Base-by-base conservation (phyloP, 2,797 vertebrate genomes). In the Neosalanx taihuensis region DNA sequence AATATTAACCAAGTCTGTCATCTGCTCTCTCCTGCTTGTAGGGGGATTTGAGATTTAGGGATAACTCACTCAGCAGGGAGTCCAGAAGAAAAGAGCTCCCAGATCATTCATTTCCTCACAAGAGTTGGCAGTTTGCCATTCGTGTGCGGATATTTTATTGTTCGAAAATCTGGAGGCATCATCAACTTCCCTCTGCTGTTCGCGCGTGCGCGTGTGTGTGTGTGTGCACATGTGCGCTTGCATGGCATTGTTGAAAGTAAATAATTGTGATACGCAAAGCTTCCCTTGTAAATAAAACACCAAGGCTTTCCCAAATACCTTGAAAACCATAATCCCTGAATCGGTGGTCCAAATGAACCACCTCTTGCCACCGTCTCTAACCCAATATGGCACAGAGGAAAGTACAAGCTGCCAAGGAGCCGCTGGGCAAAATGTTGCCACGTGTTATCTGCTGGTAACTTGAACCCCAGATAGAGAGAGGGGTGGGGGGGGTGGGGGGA, bases 1-100 rank as follows among this genome's bases (percentile, higher is more conserved):
- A 81, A 89, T 89, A 90, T 87, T 85, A 89, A 90, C 78, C 72
- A 80, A 73, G 67, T 62, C 73, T 83, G 83, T 87, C 87, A 82
- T 80, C 79, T 81, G 70, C 75, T 71, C 72, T 79, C 82, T 75
- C 23, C 73, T 78, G 81, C 79, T 86, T 74, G 72, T 71, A 61
- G 60, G 6, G 59, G 85, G 81, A 83, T 86, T 86, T 86, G 81
- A 84, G 78, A 86, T 88, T 90, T 79, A 82, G 82, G 84, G 84
- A 81, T 78, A 79, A 84, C 9, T 2, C 81, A 74, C 84, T 83
- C 80, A 78, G 84, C 79, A 81, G 79, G 79, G 73, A 76, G 81
- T 76, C 56, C 58, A 80, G 79, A 86, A 20, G 35, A 18, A 18
- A 26, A 26, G 81, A 83, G 73, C 77, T 79, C 78, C 74, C 23